Conservation (phyloP, 2,797 vertebrate species). For the Danio albolineatus region DNA sequence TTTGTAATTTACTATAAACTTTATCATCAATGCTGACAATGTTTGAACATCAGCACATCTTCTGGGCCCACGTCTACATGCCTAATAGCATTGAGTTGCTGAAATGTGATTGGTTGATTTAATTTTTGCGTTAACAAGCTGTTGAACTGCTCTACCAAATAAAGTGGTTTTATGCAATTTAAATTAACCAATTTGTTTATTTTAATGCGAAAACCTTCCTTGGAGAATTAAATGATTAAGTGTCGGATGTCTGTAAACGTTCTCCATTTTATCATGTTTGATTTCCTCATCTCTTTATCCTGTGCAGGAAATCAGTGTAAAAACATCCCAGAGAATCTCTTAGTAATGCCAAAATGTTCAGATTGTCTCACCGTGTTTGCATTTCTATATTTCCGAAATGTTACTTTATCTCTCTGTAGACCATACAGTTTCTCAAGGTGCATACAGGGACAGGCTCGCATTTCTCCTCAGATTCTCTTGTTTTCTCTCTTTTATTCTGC, state of each 20-base stretch:
- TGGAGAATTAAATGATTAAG: not conserved
- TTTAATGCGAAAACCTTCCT: not conserved
- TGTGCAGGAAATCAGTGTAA: not conserved
- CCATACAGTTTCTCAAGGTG: conserved; percentile 13
- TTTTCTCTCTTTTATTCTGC: not conserved
- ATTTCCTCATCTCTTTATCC: not conserved
- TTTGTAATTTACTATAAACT: too few relatives aligned
- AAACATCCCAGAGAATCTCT: conserved; percentile 13
- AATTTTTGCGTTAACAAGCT: too few relatives aligned
- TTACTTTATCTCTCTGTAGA: conserved; percentile 15
- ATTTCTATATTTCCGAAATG: conserved; percentile 6
- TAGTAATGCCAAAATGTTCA: conserved; percentile 1
- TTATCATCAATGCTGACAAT: too few relatives aligned
- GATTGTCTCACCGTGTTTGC: not conserved
- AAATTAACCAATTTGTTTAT: too few relatives aligned
- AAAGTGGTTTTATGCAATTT: too few relatives aligned
- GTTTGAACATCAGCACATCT: too few relatives aligned
- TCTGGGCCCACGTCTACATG: too few relatives aligned
- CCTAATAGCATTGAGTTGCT: too few relatives aligned
- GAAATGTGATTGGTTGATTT: too few relatives aligned
- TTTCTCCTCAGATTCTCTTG: not conserved
- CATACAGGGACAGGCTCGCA: not conserved
- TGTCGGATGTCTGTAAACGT: not conserved
- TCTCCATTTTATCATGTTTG: not conserved
- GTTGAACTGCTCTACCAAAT: too few relatives aligned